A percentile compares a stretch with the other conserved stretches of the same genome.
phyloP scores from a whole-genome alignment of 2,113 vertebrate genomes.

The Crotalus viridis region DNA sequence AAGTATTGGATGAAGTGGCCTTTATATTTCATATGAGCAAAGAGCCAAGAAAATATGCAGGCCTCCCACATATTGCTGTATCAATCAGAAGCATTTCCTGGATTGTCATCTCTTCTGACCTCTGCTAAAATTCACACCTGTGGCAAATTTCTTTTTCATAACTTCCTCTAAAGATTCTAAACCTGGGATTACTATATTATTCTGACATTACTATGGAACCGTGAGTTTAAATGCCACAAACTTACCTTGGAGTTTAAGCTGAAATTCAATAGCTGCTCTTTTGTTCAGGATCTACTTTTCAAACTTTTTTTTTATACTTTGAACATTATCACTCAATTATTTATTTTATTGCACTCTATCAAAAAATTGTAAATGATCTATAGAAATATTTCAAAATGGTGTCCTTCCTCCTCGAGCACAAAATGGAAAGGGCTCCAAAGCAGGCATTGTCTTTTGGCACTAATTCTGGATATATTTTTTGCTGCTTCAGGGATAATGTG shows the following conservation, averaged over 20 bases:
- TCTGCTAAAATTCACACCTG: neutral
- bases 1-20: neutral
- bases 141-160: neutral
- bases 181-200: neutral
- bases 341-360: neutral
- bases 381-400: neutral
- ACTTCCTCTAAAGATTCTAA: neutral
- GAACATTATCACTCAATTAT: neutral
- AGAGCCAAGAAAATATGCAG: neutral
- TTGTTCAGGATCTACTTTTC: neutral
- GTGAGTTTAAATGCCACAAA: neutral
- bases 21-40: neutral
- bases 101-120: neutral
- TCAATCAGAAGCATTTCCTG: neutral
- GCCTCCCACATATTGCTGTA: neutral
- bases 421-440: neutral
- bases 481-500: neutral
- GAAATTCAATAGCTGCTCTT: neutral
- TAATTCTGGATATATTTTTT: neutral
- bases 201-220: neutral
- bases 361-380: neutral
- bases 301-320: neutral
- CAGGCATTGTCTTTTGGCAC: neutral
- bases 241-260: neutral
- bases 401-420: neutral